Evolutionary conservation across 2,888 invertebrate species (phyloP).

Genomic region (Euplexia lucipara): DNA sequence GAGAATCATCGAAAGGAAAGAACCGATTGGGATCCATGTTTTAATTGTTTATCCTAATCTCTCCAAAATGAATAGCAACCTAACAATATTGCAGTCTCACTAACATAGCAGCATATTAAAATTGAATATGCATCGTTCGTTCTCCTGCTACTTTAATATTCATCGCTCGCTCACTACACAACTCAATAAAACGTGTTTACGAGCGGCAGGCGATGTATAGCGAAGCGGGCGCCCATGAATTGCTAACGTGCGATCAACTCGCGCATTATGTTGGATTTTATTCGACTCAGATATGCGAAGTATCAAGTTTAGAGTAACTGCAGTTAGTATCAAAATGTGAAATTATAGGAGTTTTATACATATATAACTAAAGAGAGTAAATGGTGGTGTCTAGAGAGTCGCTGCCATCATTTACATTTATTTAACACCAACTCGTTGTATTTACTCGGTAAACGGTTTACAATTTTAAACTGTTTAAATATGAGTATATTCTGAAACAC

Average conservation of each 20-base stretch:
- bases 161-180: constrained; percentile 80
- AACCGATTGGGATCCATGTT: neutral
- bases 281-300: constrained; percentile 61
- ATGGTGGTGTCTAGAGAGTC: neutral
- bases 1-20: too few species aligned
- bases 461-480: neutral
- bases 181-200: constrained; percentile 86
- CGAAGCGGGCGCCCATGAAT: constrained; percentile 74
- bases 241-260: constrained; percentile 74
- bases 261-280: constrained; percentile 62
- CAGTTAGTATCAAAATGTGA: constrained; percentile 38
- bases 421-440: neutral
- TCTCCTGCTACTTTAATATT: constrained; percentile 78
- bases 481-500: neutral
- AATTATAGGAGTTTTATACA: constrained; percentile 39
- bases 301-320: constrained; percentile 50
- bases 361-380: constrained; percentile 1
- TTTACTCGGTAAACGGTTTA: neutral
- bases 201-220: constrained; percentile 80
- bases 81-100: constrained; percentile 48
- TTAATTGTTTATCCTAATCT: neutral
- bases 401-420: neutral
- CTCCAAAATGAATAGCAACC: constrained; percentile 42
- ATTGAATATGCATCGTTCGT: constrained; percentile 80
- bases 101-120: constrained; percentile 70